Conservation (phyloP, 2,113 vertebrate species). For the Panthera tigris region DNA sequence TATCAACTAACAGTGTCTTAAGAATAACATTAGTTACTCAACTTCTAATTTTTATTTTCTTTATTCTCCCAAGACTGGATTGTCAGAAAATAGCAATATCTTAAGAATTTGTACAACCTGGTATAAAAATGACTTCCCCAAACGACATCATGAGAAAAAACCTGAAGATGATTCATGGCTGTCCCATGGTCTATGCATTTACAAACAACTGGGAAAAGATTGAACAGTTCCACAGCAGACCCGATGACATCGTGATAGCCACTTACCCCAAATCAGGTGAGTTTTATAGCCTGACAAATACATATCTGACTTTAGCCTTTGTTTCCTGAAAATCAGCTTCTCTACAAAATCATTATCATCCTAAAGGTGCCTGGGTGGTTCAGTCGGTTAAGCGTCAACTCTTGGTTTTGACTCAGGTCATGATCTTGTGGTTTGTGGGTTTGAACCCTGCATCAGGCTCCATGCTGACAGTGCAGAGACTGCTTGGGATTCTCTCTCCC, state of each 20-base stretch:
- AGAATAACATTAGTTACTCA: background rate
- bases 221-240: conserved; percentile 77
- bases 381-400: too few relatives aligned
- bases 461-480: too few relatives aligned
- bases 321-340: background rate
- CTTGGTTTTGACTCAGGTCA: too few relatives aligned
- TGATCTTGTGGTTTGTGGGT: too few relatives aligned
- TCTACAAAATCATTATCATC: background rate
- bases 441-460: too few relatives aligned
- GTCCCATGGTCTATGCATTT: conserved; percentile 77
- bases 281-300: background rate
- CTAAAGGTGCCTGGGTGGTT: too few relatives aligned
- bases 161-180: conserved; percentile 52
- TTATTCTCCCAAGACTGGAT: background rate
- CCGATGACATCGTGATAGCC: conserved; percentile 81
- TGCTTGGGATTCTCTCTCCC: too few relatives aligned
- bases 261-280: conserved; percentile 87
- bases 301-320: background rate
- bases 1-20: background rate
- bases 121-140: conserved; percentile 39
- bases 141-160: conserved; percentile 67
- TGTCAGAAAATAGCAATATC: background rate
- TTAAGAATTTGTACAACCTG: background rate
- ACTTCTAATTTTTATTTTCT: background rate
- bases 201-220: conserved; percentile 75